Evolutionary conservation across 2,888 invertebrate species (phyloP).

Genomic region (Ametastegia equiseti): DNA sequence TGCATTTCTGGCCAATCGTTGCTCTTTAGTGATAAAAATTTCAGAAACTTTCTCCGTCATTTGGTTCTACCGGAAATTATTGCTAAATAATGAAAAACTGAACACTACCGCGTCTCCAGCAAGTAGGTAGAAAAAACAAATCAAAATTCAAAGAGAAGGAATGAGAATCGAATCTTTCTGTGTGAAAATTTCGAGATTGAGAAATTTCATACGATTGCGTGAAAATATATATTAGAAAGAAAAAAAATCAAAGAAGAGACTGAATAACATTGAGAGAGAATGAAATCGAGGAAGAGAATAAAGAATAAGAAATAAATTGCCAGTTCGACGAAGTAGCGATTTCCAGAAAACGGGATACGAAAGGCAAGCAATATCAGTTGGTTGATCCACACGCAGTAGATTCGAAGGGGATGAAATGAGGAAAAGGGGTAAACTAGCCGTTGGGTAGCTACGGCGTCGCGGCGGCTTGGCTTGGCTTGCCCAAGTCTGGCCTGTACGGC

Average conservation of each 20-base stretch:
- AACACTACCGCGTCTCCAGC: too few relatives aligned
- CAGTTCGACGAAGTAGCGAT: conserved; percentile 24
- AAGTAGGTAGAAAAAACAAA: too few relatives aligned
- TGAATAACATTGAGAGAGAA: neutral
- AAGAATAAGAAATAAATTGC: conserved; percentile 25
- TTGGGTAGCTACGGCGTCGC: neutral
- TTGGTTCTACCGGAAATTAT: too few relatives aligned
- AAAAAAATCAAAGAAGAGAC: neutral
- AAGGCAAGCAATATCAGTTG: conserved; percentile 28
- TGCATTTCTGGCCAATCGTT: neutral
- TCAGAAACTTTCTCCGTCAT: neutral
- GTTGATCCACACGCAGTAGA: conserved; percentile 21
- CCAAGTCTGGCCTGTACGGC: neutral
- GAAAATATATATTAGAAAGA: neutral
- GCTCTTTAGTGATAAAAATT: neutral
- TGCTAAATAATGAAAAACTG: too few relatives aligned
- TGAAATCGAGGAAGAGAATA: neutral
- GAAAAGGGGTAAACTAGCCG: conserved; percentile 35
- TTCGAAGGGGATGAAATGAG: neutral
- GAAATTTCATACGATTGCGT: too few relatives aligned
- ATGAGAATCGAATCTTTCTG: too few relatives aligned
- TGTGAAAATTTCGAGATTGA: too few relatives aligned
- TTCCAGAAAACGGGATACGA: conserved; percentile 31
- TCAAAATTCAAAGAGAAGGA: too few relatives aligned
- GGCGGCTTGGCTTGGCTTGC: too few relatives aligned